Base-by-base conservation (phyloP, 2,113 vertebrate species). In the Actenoides lindsayi region DNA sequence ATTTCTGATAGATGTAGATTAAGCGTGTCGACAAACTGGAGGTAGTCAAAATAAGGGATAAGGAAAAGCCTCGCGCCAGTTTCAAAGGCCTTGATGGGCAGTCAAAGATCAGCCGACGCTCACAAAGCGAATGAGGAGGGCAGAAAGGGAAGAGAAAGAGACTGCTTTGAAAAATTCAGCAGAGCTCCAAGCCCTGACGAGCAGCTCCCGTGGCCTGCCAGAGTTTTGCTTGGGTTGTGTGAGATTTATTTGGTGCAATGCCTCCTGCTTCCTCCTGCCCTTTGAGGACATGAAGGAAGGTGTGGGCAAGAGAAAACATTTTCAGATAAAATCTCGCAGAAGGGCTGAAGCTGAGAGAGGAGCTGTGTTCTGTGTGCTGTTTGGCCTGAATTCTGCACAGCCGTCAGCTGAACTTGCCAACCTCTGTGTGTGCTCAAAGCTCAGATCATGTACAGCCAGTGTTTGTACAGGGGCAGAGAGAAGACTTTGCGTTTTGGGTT, bases 391-490 rank as follows among this genome's bases (percentile, higher is more conserved):
- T 59, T 70, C 64, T 74, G 17, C 75, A 63, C 31, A 63, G 71
- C 46, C 27, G 0, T 53, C 56, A 59, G 59, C 54, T 64, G 53
- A 85, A 76, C 41, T 87, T 46, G 27, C 33, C 75, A 91, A 44
- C 33, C 35, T 5, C 14, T 78, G n/a, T 23, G 30, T 53, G 27
- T 0, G 0, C 57, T 73, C 25, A 74, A 68, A 76, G 44, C 62
- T 78, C 5, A 1, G 35, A 35, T 23, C 0, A 0, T 9, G 20
- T 39, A 39, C 46, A 59, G 53, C 7, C 0, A 0, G 10, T 44
- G 23, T 50, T 84, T 30, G 15, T 35, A 41, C 10, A 51, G 33
- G 11, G 75, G 31, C 15, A 20, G 31, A 2, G 4, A 41, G 53
- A 23, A 27, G 48, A 41, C 18, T 4, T 7, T 5, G 2, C 19